Base-by-base conservation (phyloP, 1,140 invertebrate species). In the Dufourea novaeangliae region DNA sequence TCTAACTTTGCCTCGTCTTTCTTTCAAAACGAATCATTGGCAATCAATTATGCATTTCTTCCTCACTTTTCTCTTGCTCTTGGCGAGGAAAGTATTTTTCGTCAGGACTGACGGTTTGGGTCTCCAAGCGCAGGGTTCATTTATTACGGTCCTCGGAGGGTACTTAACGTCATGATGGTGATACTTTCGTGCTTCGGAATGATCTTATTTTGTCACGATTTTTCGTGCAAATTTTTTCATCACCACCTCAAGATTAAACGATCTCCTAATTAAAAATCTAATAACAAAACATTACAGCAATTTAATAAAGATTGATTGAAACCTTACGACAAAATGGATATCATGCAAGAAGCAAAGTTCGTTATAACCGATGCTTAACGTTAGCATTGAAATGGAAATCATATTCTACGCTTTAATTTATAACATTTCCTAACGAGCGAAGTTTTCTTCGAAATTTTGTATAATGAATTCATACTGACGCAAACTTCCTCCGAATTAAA, bases 121-220 rank as follows among this genome's bases (percentile, higher is more conserved):
- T 67, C 74, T 68, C 17, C 39, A 41, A 46, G 61, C 68, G 22
- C 29, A 57, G 63, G 54, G 63, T 78, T 82, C 81, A 82, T 83
- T 82, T 73, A 82, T 83, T 83, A 82, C 56, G 20, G 39, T 29
- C 54, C 62, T 50, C 54, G 52, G 74, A 81, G 80, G 66, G 50
- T 78, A 41, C 81, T 82, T 82, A 78, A 41, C 37, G 67, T 82
- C 41, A 54, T 37, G 39, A 54, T 29, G 50, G 56, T 72, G 77
- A 83, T 82, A 78, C 79, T 76, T 73, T 63, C 50, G 56, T 64
- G 64, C 74, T 59, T 62, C 62, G 39, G 12, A n/a, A 63, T 63
- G 29, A 27, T 72, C 20, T 63, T 50, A 70, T 32, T 59, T 59
- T 39, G 52, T 50, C 27, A 34, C 57, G 37, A 50, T 72, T 72